Conservation (phyloP, 2,113 vertebrate genomes). For the Sinocyclocheilus anshuiensis region DNA sequence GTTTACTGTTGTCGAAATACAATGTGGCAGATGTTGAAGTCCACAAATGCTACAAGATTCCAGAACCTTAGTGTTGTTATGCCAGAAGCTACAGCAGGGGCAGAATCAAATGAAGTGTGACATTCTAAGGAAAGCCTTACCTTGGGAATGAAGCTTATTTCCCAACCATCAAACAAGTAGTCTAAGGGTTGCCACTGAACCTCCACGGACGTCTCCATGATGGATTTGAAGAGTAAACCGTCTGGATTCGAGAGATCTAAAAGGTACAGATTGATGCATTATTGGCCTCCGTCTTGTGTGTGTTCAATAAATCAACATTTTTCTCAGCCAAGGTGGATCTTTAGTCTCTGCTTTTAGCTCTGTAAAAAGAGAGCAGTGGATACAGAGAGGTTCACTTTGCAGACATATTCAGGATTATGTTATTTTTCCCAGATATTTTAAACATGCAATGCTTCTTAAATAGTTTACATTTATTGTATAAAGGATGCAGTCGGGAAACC, state of each 20-base stretch:
- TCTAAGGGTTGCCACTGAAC: constrained; percentile 95
- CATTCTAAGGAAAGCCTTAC: constrained; percentile 68
- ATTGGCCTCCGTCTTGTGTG: constrained; percentile 60
- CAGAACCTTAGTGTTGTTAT: constrained; percentile 3
- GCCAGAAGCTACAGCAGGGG: not conserved
- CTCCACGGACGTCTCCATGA: constrained; percentile 93
- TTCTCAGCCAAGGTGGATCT: constrained; percentile 36
- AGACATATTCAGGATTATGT: not conserved
- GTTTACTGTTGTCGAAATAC: not conserved
- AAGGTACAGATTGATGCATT: constrained; percentile 73
- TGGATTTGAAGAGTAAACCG: constrained; percentile 92
- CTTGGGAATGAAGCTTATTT: constrained; percentile 99
- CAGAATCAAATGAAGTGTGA: constrained; percentile 26
- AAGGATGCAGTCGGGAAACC: not conserved
- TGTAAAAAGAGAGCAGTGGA: constrained; percentile 9
- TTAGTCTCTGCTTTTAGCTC: constrained; percentile 7
- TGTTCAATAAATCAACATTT: constrained; percentile 64
- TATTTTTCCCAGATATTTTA: not conserved
- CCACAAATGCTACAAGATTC: not conserved
- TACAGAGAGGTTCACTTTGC: not conserved
- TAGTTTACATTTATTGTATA: constrained; percentile 1
- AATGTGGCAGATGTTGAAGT: not conserved
- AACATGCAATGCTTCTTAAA: not conserved
- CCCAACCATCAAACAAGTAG: constrained; percentile 95
- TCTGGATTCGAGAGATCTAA: constrained; percentile 90